Conservation (phyloP, 2,888 invertebrate genomes). For the Metopia argyrocephala region DNA sequence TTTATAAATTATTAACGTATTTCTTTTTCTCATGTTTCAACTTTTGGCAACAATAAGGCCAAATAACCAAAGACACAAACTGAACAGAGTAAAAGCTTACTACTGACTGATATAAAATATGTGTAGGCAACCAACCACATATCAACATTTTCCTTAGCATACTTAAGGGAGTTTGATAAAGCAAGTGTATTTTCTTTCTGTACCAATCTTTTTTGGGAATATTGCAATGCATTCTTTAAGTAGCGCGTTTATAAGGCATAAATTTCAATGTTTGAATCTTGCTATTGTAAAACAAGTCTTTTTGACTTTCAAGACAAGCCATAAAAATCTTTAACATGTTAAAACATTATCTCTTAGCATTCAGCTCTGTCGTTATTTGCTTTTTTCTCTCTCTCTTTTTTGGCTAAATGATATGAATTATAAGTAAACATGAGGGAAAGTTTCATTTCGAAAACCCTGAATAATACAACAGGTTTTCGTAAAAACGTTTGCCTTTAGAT, state of each 20-base stretch:
- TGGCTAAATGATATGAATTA: neutral
- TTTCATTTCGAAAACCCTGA: neutral
- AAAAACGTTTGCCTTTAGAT: neutral
- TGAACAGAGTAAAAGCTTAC: neutral
- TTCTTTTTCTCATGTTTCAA: constrained; percentile 53
- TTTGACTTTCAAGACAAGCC: constrained; percentile 3
- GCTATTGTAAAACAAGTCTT: neutral
- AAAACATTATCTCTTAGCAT: constrained; percentile 31
- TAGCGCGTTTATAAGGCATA: constrained; percentile 17
- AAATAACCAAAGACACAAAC: neutral
- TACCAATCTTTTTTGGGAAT: constrained; percentile 46
- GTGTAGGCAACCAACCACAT: constrained; percentile 58
- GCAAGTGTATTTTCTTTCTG: constrained; percentile 75
- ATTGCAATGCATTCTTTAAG: neutral
- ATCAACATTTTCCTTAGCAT: constrained; percentile 65
- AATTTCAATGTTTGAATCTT: neutral
- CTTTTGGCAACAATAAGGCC: constrained; percentile 33
- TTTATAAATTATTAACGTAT: constrained; percentile 75
- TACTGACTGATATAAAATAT: neutral
- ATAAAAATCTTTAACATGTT: constrained; percentile 61
- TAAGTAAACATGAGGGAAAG: constrained; percentile 1
- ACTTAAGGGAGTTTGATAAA: constrained; percentile 52
- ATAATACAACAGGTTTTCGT: neutral
- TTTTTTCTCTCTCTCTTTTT: neutral
- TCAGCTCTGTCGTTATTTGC: neutral